These are phyloP conservation scores for Sphaerophoria taeniata DNA, from an alignment of 2,888 invertebrate species.

Conservation along the genomic window DNA sequence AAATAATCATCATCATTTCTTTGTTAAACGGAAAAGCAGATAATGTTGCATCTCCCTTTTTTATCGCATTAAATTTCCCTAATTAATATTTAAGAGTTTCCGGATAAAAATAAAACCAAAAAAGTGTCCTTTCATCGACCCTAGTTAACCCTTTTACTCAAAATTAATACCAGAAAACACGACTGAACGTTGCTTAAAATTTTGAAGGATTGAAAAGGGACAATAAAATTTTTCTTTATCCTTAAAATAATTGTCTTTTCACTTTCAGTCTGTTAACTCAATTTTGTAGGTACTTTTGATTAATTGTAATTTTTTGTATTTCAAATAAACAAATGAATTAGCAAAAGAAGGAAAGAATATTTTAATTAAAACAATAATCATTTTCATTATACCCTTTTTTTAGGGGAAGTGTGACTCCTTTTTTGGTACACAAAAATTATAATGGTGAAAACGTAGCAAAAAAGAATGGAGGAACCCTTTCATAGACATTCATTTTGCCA, in stretches of 20 bases:
- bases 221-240: background rate
- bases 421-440: background rate
- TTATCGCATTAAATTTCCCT: background rate
- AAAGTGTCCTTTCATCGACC: background rate
- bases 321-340: background rate
- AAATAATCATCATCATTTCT: too few relatives aligned
- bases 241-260: background rate
- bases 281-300: background rate
- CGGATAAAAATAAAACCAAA: background rate
- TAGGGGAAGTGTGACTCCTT: background rate
- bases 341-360: background rate
- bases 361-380: slow-evolving; percentile 28
- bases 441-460: background rate
- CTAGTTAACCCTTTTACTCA: background rate
- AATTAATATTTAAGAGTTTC: background rate
- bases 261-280: background rate
- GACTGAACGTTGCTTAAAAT: background rate
- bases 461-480: background rate
- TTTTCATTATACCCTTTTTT: background rate
- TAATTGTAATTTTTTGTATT: slow-evolving; percentile 3
- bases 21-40: too few relatives aligned
- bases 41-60: background rate
- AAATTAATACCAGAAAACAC: background rate
- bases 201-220: background rate
- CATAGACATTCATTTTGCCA: background rate